These are phyloP conservation scores for Cercopithecus neglectus DNA, from an alignment of 2,797 vertebrate genomes.

Conservation along the genomic window DNA sequence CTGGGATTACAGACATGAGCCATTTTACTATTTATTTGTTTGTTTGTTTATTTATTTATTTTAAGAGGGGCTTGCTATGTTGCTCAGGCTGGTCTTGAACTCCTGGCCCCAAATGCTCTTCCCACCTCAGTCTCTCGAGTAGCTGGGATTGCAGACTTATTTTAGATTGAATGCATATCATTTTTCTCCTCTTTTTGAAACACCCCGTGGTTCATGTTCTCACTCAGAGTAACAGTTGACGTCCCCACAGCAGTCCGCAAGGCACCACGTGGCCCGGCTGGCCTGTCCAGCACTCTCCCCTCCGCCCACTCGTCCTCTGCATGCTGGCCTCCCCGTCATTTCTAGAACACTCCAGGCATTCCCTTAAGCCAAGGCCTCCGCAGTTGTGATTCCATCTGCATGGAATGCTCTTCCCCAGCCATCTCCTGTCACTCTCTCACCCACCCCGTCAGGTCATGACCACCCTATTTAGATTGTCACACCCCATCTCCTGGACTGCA, in stretches of 20 bases:
- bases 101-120: too few relatives aligned
- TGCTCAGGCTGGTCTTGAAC: too few relatives aligned
- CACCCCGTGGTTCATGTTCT: background rate
- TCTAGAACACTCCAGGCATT: background rate
- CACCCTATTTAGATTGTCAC: background rate
- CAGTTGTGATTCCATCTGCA: background rate
- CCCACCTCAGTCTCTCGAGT: too few relatives aligned
- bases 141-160: background rate
- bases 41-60: too few relatives aligned
- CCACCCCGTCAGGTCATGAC: background rate
- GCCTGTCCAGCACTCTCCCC: too few relatives aligned
- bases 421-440: background rate
- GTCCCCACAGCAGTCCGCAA: background rate
- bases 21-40: too few relatives aligned
- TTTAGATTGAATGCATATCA: background rate
- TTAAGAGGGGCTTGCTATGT: too few relatives aligned
- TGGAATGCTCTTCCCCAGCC: too few relatives aligned
- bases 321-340: background rate
- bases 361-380: background rate
- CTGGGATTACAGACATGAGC: too few relatives aligned
- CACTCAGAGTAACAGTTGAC: too few relatives aligned
- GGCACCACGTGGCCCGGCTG: background rate
- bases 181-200: background rate
- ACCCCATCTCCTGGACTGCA: background rate
- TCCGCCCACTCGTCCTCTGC: accelerated